These are phyloP conservation scores for Embidobia sp. DNA, from an alignment of 2,888 invertebrate species.

Conservation along the genomic window DNA sequence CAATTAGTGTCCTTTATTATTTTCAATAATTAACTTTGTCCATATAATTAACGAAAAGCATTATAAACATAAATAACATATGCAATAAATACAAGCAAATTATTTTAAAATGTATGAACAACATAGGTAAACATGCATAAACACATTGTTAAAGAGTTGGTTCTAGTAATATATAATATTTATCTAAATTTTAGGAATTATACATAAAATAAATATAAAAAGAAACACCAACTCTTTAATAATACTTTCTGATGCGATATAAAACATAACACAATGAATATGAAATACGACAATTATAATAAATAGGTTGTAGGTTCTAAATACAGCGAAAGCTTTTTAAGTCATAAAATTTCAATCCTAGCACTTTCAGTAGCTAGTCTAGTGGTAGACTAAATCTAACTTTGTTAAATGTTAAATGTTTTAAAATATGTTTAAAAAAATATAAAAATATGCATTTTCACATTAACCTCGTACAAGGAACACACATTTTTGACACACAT, in stretches of 20 bases:
- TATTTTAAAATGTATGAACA: neutral
- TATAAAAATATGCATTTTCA: neutral
- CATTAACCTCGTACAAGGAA: neutral
- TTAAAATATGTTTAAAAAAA: neutral
- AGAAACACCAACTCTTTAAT: conserved; percentile 35
- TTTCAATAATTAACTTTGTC: no score
- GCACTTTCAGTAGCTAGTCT: neutral
- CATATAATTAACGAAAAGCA: no score
- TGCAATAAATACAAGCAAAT: conserved; percentile 26
- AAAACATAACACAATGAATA: conserved; percentile 26
- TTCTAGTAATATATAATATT: neutral
- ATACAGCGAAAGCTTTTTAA: conserved; percentile 24
- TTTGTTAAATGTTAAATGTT: neutral
- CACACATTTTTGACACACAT: conserved; percentile 11
- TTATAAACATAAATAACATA: neutral
- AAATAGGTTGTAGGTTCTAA: conserved; percentile 26
- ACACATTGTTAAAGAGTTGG: conserved; percentile 23
- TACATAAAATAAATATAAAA: neutral
- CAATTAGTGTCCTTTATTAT: no score
- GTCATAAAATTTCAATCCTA: neutral
- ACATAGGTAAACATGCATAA: conserved; percentile 21
- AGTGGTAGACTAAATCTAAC: conserved; percentile 28
- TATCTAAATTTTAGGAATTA: neutral
- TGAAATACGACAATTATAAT: conserved; percentile 2
- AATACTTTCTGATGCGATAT: conserved; percentile 18